A percentile compares a stretch with the other conserved stretches of the same genome.
Evolutionary conservation across 2,888 invertebrate genomes (phyloP).

Genomic region (Bedellia somnulentella): DNA sequence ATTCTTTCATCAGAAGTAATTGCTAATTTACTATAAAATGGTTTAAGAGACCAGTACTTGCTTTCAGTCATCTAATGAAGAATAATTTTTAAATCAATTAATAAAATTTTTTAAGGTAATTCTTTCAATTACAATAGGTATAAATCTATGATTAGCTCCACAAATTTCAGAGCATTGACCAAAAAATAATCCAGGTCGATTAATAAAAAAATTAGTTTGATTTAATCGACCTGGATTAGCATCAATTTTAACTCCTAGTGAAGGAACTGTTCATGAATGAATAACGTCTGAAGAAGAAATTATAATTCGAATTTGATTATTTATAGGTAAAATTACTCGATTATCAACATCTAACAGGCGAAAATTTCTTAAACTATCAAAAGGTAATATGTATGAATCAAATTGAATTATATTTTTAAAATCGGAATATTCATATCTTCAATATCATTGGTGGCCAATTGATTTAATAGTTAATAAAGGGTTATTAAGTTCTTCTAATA

Average conservation of each 20-base stretch:
- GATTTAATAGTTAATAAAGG: conserved; percentile 63
- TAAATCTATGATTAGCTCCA: conserved; percentile 79
- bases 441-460: conserved; percentile 69
- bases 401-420: conserved; percentile 62
- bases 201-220: conserved; percentile 64
- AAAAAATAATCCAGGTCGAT: conserved; percentile 67
- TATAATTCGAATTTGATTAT: conserved; percentile 66
- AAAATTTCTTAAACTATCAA: conserved; percentile 39
- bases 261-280: conserved; percentile 67
- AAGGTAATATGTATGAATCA: conserved; percentile 63
- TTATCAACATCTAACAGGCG: conserved; percentile 68
- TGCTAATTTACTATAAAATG: conserved; percentile 64
- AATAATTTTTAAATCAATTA: conserved; percentile 58
- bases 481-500: conserved; percentile 64
- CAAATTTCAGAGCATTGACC: conserved; percentile 84
- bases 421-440: conserved; percentile 69
- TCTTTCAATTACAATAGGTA: conserved; percentile 71
- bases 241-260: conserved; percentile 67
- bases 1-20: conserved; percentile 68
- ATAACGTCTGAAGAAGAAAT: conserved; percentile 66
- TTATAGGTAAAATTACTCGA: conserved; percentile 58
- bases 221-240: conserved; percentile 67
- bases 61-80: conserved; percentile 69
- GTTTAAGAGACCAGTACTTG: conserved; percentile 73
- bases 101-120: conserved; percentile 55